phyloP scores from a whole-genome alignment of 2,797 vertebrate genomes.

The Poecile montanus region DNA sequence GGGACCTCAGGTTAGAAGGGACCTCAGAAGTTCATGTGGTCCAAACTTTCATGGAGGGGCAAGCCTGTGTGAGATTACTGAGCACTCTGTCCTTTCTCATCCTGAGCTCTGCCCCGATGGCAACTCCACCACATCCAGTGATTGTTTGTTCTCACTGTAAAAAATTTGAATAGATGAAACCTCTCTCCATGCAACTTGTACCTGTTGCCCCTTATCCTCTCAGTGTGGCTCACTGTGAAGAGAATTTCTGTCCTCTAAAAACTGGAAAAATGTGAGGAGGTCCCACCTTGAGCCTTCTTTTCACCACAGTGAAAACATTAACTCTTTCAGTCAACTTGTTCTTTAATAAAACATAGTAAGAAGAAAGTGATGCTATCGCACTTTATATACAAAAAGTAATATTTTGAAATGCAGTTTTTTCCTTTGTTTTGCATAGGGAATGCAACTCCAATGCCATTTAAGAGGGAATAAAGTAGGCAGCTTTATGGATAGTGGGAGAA shows the following conservation, averaged over 20 bases:
- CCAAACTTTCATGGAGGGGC: background rate
- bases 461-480: background rate
- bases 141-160: background rate
- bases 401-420: background rate
- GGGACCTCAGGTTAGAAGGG: background rate
- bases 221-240: background rate
- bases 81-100: background rate
- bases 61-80: background rate
- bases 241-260: background rate
- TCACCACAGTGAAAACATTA: background rate
- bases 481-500: background rate
- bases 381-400: too few species aligned
- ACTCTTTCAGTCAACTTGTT: background rate
- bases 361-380: background rate
- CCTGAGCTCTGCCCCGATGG: background rate
- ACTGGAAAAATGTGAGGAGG: background rate
- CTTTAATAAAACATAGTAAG: background rate
- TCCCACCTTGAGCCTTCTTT: background rate
- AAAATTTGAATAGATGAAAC: background rate
- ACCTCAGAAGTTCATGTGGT: background rate
- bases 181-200: background rate
- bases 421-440: background rate
- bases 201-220: background rate
- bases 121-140: background rate
- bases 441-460: background rate